These are phyloP conservation scores for Holotrichia oblita DNA, from an alignment of 1,140 invertebrate genomes.

Conservation along the genomic window DNA sequence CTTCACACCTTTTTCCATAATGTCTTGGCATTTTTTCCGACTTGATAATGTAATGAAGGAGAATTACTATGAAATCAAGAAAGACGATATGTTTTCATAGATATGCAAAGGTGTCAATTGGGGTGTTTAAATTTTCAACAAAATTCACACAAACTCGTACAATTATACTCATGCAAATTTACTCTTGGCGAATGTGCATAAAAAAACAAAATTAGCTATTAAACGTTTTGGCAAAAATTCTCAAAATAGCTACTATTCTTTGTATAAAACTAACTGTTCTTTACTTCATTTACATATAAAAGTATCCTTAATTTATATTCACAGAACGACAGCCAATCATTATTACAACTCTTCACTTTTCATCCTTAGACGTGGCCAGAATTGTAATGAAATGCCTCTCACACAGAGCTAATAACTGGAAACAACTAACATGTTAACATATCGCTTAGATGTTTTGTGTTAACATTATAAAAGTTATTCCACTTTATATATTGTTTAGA, in stretches of 20 bases:
- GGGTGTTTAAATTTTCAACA: no score
- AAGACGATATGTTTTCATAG: no score
- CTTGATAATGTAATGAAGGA: no score
- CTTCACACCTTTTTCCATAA: no score
- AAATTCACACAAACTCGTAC: no score
- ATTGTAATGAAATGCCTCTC: not conserved
- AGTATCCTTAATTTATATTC: not conserved
- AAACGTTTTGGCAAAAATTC: not conserved
- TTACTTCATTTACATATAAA: not conserved
- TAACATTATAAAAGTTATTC: no score
- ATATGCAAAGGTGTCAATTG: no score
- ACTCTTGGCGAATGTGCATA: not conserved
- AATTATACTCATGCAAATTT: no score
- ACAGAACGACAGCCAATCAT: not conserved
- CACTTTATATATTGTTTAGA: no score
- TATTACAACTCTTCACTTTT: constrained; percentile 12
- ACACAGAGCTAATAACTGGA: not conserved
- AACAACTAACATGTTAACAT: not conserved
- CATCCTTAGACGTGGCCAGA: not conserved
- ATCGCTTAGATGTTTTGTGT: not conserved
- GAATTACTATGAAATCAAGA: no score
- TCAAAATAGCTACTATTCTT: not conserved
- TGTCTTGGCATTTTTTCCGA: no score
- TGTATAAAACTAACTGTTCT: not conserved
- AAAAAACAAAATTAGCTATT: not conserved